A percentile compares a stretch with the other conserved stretches of the same genome.
phyloP scores from a whole-genome alignment of 2,113 vertebrate species.

The Myotis yumanensis region DNA sequence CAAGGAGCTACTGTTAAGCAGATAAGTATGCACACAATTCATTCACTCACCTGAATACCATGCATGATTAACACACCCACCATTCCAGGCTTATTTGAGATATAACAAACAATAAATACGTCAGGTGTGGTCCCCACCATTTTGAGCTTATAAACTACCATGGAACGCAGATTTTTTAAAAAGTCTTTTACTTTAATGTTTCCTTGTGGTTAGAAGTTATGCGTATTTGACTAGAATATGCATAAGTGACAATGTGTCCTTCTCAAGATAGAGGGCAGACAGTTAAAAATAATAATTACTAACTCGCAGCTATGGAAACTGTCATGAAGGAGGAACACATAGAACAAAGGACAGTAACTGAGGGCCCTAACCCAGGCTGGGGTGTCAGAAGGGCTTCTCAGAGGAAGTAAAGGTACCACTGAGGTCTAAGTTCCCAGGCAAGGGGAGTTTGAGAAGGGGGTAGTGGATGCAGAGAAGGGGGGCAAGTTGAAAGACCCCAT shows the following conservation, averaged over 20 bases:
- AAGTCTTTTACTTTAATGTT: not conserved
- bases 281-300: not conserved
- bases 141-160: not conserved
- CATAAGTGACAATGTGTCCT: not conserved
- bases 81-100: not conserved
- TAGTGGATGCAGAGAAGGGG: not conserved
- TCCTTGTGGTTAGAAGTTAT: not conserved
- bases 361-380: too few species aligned
- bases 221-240: not conserved
- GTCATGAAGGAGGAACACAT: not conserved
- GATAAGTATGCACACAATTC: accelerated
- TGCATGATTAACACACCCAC: accelerated
- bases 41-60: not conserved
- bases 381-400: not conserved
- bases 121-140: not conserved
- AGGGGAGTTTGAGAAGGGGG: not conserved
- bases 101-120: not conserved
- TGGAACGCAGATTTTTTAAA: not conserved
- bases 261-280: not conserved
- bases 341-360: not conserved
- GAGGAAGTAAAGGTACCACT: not conserved
- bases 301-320: not conserved
- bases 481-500: not conserved
- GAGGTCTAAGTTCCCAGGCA: not conserved
- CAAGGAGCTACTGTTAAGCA: not conserved